Evolutionary conservation across 92 coral and sea anemone genomes (phyloP).

Genomic region (Porites cylindrica): DNA sequence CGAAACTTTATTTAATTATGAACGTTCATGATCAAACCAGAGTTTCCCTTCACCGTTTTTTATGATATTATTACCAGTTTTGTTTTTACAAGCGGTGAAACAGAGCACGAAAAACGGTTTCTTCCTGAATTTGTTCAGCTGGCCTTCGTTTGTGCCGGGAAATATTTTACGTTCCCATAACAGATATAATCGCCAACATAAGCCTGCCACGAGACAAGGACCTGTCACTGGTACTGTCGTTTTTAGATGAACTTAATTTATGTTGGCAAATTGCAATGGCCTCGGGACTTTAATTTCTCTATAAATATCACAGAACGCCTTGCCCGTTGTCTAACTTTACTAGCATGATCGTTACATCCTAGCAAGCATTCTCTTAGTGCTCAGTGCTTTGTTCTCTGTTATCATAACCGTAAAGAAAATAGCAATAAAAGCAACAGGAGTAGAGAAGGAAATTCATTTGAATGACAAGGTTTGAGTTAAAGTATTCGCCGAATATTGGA

Average conservation of each 20-base stretch:
- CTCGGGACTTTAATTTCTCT: background rate
- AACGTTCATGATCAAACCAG: background rate
- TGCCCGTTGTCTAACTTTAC: too few relatives aligned
- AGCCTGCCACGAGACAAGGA: background rate
- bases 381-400: too few relatives aligned
- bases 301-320: too few relatives aligned
- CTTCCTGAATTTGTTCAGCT: constrained; percentile 9
- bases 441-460: too few relatives aligned
- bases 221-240: constrained; percentile 30
- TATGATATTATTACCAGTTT: background rate
- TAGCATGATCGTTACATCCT: too few relatives aligned
- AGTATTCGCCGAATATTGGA: too few relatives aligned
- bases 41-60: background rate
- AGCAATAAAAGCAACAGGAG: too few relatives aligned
- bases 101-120: background rate
- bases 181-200: constrained; percentile 2
- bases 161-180: background rate
- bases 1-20: background rate
- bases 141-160: background rate
- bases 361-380: too few relatives aligned
- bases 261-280: background rate
- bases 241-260: constrained; percentile 16
- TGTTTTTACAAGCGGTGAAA: background rate
- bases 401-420: too few relatives aligned
- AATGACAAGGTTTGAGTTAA: too few relatives aligned